Evolutionary conservation across 1,140 invertebrate species (phyloP).

Genomic region (Drosophila micromelanica): DNA sequence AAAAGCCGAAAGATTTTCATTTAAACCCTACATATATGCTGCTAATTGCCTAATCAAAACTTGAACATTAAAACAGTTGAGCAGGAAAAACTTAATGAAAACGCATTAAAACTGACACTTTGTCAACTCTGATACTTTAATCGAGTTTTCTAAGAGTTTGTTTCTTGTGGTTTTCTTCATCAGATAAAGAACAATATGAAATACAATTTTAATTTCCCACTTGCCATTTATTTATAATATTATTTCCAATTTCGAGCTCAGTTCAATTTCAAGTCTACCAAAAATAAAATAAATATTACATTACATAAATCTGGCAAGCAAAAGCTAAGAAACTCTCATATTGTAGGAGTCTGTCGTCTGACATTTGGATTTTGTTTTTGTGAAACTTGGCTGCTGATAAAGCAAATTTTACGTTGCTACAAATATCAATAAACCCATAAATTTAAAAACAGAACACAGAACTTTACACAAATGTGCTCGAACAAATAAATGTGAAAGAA

Average conservation of each 20-base stretch:
- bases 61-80: neutral
- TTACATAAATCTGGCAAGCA: neutral
- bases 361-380: neutral
- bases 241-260: neutral
- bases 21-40: slow-evolving; percentile 4
- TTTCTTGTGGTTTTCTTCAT: no score
- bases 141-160: neutral
- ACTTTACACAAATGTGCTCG: slow-evolving; percentile 6
- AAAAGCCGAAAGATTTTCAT: slow-evolving; percentile 4
- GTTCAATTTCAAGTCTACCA: no score
- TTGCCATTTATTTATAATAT: neutral
- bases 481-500: slow-evolving; percentile 18
- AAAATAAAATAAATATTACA: neutral
- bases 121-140: neutral
- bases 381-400: slow-evolving; percentile 37
- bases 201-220: neutral
- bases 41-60: slow-evolving; percentile 18
- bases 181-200: neutral
- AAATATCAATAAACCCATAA: slow-evolving; percentile 52
- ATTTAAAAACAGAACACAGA: slow-evolving; percentile 31
- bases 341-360: neutral
- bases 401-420: slow-evolving; percentile 32
- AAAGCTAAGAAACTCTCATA: neutral
- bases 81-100: no score
- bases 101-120: neutral